Conservation (phyloP, 2,888 invertebrate species). For the Dilophus febrilis region DNA sequence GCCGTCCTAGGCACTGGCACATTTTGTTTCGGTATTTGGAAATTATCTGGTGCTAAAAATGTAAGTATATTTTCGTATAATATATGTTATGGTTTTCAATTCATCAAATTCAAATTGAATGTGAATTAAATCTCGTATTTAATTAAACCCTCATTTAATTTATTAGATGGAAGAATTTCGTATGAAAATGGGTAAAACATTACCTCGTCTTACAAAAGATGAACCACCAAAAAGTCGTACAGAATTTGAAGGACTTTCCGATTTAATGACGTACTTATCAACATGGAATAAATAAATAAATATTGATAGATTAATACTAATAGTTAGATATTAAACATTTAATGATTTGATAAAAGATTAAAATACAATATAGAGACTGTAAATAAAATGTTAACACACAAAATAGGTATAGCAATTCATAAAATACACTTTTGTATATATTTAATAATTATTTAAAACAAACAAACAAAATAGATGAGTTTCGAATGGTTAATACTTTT, state of each 20-base stretch:
- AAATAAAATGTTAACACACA: too few species aligned
- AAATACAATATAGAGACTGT: too few species aligned
- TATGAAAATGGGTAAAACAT: conserved; percentile 53
- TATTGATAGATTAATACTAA: neutral
- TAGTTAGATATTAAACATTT: too few species aligned
- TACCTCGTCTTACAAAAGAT: conserved; percentile 63
- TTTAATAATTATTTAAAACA: too few species aligned
- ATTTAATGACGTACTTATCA: conserved; percentile 63
- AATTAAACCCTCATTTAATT: neutral
- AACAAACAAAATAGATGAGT: too few species aligned
- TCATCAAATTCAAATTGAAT: neutral
- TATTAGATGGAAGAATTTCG: conserved; percentile 67
- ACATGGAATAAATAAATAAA: conserved; percentile 22
- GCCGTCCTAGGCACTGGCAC: conserved; percentile 71
- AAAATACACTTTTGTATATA: too few species aligned
- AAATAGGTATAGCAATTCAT: too few species aligned
- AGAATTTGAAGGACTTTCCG: conserved; percentile 71
- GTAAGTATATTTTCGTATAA: conserved; percentile 40
- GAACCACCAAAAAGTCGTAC: conserved; percentile 66
- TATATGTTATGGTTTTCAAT: too few species aligned
- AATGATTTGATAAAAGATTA: too few species aligned
- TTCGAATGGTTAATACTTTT: too few species aligned
- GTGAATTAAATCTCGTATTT: neutral
- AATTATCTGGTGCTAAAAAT: conserved; percentile 68
- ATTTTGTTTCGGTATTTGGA: conserved; percentile 72